Percentiles rank a stretch among this genome's conserved stretches.
phyloP scores from a whole-genome alignment of 2,113 vertebrate genomes.

The Eulemur macaco region DNA sequence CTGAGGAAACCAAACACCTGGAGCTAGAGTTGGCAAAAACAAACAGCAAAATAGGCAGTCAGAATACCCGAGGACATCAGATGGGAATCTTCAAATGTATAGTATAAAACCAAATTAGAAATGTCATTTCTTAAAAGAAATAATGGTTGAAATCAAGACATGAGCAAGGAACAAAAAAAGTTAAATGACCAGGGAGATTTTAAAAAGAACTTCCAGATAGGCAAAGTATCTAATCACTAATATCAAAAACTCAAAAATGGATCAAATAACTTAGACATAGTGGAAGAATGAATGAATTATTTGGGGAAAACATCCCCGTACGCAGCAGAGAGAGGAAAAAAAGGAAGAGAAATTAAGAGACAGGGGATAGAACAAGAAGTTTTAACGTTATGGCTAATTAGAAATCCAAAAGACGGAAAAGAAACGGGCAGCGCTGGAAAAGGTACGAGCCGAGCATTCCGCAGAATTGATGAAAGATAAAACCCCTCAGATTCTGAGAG shows the following conservation, averaged over 20 bases:
- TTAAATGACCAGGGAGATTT: neutral
- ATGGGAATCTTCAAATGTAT: neutral
- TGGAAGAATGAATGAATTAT: neutral
- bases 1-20: neutral
- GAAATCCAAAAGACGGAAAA: neutral
- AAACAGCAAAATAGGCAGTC: neutral
- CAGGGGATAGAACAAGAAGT: neutral
- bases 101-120: neutral
- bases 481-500: constrained; percentile 1
- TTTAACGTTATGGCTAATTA: neutral
- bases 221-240: neutral
- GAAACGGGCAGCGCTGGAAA: neutral
- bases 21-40: neutral
- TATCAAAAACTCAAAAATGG: neutral
- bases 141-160: neutral
- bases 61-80: neutral
- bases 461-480: neutral
- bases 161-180: neutral
- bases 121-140: constrained; percentile 25
- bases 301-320: neutral
- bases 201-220: neutral
- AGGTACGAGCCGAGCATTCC: neutral
- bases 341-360: neutral
- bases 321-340: neutral
- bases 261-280: neutral